These are phyloP conservation scores for Periophthalmus modestus DNA, from an alignment of 2,113 vertebrate species.

Conservation along the genomic window DNA sequence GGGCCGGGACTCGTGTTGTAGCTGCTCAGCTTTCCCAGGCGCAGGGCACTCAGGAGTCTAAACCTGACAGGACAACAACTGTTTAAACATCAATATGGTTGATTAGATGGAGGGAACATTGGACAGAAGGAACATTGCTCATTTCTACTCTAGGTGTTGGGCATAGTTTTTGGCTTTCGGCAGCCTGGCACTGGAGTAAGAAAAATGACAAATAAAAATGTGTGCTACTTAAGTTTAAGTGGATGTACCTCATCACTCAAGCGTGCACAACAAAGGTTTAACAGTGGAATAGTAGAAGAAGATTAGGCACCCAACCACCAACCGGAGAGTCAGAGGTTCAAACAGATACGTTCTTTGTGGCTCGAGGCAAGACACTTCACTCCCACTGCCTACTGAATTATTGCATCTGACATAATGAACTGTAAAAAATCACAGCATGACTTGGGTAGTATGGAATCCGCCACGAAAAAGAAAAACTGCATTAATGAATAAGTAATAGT, in stretches of 20 bases:
- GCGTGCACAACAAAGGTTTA: neutral
- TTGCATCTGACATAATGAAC: neutral
- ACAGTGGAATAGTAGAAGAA: neutral
- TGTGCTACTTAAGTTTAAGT: neutral
- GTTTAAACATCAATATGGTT: conserved; percentile 1
- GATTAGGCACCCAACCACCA: neutral
- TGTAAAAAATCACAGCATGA: neutral
- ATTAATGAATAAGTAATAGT: no score
- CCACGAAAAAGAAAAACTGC: no score
- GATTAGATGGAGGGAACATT: conserved; percentile 7
- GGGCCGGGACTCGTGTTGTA: neutral
- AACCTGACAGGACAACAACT: conserved; percentile 4
- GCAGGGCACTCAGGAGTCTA: neutral
- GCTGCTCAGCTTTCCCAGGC: conserved; percentile 1
- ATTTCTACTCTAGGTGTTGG: neutral
- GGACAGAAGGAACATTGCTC: conserved; percentile 1
- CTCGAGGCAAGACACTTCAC: neutral
- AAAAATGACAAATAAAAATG: neutral
- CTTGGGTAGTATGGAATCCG: no score
- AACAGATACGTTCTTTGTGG: neutral
- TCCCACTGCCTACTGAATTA: neutral
- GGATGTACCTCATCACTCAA: neutral
- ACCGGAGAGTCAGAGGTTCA: neutral
- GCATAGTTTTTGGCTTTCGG: neutral
- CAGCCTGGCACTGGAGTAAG: neutral